phyloP scores from a whole-genome alignment of 2,888 invertebrate genomes.

The Rhyacophila evoluta region DNA sequence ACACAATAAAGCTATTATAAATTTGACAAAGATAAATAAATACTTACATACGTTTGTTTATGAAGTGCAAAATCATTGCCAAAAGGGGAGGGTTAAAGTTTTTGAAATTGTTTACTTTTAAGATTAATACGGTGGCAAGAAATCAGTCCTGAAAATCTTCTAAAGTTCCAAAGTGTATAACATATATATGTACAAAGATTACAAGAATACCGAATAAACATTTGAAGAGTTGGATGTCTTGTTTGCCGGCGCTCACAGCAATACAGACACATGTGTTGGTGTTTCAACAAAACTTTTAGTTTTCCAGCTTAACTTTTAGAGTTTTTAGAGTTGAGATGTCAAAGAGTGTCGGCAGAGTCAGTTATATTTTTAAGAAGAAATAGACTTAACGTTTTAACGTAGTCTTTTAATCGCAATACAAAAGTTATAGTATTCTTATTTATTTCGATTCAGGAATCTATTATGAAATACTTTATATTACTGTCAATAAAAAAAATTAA shows the following conservation, averaged over 20 bases:
- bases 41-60: neutral
- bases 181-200: conserved; percentile 24
- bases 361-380: conserved; percentile 15
- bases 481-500: too few relatives aligned
- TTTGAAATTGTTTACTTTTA: conserved; percentile 17
- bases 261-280: conserved; percentile 24
- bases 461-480: too few relatives aligned
- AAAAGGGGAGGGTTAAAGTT: neutral
- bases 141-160: conserved; percentile 20
- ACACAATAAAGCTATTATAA: too few relatives aligned
- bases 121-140: conserved; percentile 22
- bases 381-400: neutral
- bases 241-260: conserved; percentile 8
- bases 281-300: conserved; percentile 25
- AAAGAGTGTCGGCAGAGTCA: conserved; percentile 34
- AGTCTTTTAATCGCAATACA: too few relatives aligned
- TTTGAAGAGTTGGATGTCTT: conserved; percentile 19
- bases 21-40: too few relatives aligned
- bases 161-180: conserved; percentile 4
- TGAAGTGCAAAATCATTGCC: neutral
- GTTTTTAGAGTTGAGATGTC: conserved; percentile 46
- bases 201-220: conserved; percentile 27
- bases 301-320: conserved; percentile 36
- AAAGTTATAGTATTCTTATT: too few relatives aligned
- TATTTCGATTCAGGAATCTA: too few relatives aligned